Percentiles rank a stretch among this genome's conserved stretches.
phyloP scores from a whole-genome alignment of 2,797 vertebrate genomes.

The Phalanger gymnotis region DNA sequence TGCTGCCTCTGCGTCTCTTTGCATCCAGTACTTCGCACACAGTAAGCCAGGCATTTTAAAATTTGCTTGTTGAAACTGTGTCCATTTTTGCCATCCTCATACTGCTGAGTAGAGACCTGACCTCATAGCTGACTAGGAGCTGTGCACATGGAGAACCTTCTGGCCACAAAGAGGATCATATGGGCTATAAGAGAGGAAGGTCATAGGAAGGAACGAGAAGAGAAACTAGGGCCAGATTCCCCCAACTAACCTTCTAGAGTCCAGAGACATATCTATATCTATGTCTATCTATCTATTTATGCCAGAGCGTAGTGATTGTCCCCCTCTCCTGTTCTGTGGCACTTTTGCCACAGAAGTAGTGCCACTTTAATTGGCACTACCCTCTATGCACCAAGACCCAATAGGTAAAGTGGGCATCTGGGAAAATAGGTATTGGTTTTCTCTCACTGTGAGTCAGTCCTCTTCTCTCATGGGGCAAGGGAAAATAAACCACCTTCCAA shows the following conservation, averaged over 20 bases:
- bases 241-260: not conserved
- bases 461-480: not conserved
- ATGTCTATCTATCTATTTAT: not conserved
- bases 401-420: not conserved
- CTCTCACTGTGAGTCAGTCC: not conserved
- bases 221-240: not conserved
- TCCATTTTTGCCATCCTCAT: constrained; percentile 82
- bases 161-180: constrained; percentile 27
- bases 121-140: constrained; percentile 85
- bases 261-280: not conserved
- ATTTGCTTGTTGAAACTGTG: constrained; percentile 1
- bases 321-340: not conserved
- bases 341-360: too few relatives aligned
- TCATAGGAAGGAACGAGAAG: not conserved
- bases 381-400: not conserved
- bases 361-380: not conserved
- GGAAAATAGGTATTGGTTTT: not conserved
- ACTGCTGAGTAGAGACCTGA: constrained; percentile 84
- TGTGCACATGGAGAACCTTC: constrained; percentile 48
- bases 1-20: not conserved
- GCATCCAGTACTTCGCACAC: not conserved
- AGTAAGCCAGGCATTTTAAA: not conserved
- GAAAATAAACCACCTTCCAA: constrained; percentile 63
- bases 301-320: not conserved
- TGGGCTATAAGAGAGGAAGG: constrained; percentile 26